Evolutionary conservation across 23 tunicate species (phyloP).

Genomic region (Ciona savignyi): DNA sequence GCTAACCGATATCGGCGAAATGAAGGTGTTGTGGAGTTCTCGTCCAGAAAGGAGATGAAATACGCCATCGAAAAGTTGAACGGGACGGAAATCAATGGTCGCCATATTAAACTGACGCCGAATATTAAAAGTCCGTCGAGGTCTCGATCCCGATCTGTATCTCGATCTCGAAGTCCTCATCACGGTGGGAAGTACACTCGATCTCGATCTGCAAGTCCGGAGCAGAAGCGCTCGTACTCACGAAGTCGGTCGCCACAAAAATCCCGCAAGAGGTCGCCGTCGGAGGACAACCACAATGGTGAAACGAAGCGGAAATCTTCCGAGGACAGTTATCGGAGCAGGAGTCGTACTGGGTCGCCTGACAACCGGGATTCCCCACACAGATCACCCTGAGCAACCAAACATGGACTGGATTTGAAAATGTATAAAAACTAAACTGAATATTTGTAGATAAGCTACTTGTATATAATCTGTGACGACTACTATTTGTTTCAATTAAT

Average conservation of each 20-base stretch:
- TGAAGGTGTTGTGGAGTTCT: slow-evolving; percentile 83
- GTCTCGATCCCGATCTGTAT: slow-evolving; percentile 25
- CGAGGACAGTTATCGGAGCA: slow-evolving; percentile 29
- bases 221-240: slow-evolving; percentile 1
- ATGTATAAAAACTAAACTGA: not conserved
- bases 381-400: not conserved
- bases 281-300: slow-evolving; percentile 1
- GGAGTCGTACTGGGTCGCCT: slow-evolving; percentile 51
- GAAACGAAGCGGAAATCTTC: slow-evolving; percentile 2
- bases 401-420: not conserved
- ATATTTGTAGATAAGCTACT: not conserved
- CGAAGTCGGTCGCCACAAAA: slow-evolving; percentile 8
- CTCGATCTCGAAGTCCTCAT: slow-evolving; percentile 21
- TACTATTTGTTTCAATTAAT: no score
- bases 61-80: slow-evolving; percentile 53
- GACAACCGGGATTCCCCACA: not conserved
- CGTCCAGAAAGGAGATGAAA: slow-evolving; percentile 53
- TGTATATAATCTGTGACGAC: no score
- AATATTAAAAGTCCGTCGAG: slow-evolving; percentile 26
- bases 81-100: slow-evolving; percentile 66
- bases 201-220: not conserved
- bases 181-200: slow-evolving; percentile 2
- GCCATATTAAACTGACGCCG: slow-evolving; percentile 36
- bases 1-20: slow-evolving; percentile 64
- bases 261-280: not conserved